phyloP scores from a whole-genome alignment of 1,140 invertebrate species.

The Apolygus lucorum region DNA sequence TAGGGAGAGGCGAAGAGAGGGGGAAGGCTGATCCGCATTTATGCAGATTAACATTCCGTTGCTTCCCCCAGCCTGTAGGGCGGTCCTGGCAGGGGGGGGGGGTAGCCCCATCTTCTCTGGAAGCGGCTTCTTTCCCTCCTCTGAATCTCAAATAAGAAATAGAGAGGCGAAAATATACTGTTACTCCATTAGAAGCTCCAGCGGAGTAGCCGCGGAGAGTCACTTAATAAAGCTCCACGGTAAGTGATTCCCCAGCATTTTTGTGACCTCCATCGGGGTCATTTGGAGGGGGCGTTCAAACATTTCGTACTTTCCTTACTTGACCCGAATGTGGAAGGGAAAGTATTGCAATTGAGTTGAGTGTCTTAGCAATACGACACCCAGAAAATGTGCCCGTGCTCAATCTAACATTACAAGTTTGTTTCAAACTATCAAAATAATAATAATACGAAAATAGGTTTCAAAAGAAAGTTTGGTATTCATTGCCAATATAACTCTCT shows the following conservation, averaged over 20 bases:
- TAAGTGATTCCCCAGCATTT: background rate
- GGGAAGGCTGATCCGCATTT: constrained; percentile 7
- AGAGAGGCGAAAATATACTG: constrained; percentile 13
- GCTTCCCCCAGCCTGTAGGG: background rate
- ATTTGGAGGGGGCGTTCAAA: too few relatives aligned
- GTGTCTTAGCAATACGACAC: too few relatives aligned
- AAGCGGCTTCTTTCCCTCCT: constrained; percentile 6
- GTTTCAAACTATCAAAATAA: too few relatives aligned
- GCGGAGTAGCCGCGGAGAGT: background rate
- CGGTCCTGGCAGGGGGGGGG: background rate
- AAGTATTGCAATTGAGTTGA: too few relatives aligned
- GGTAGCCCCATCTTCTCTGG: background rate
- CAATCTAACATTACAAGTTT: too few relatives aligned
- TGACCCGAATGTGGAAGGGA: too few relatives aligned
- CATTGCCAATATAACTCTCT: too few relatives aligned
- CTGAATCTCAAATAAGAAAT: constrained; percentile 15
- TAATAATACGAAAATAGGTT: too few relatives aligned
- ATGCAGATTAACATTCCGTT: constrained; percentile 14
- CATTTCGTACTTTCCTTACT: too few relatives aligned
- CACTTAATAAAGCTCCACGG: constrained; percentile 1
- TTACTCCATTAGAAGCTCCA: constrained; percentile 5
- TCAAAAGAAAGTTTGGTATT: too few relatives aligned
- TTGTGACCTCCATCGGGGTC: too few relatives aligned
- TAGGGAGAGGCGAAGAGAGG: background rate
- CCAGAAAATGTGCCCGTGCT: too few relatives aligned